Evolutionary conservation across 2,797 vertebrate species (phyloP), one percentile per base, ranked within the genome.

Genomic region (Dallia pectoralis): DNA sequence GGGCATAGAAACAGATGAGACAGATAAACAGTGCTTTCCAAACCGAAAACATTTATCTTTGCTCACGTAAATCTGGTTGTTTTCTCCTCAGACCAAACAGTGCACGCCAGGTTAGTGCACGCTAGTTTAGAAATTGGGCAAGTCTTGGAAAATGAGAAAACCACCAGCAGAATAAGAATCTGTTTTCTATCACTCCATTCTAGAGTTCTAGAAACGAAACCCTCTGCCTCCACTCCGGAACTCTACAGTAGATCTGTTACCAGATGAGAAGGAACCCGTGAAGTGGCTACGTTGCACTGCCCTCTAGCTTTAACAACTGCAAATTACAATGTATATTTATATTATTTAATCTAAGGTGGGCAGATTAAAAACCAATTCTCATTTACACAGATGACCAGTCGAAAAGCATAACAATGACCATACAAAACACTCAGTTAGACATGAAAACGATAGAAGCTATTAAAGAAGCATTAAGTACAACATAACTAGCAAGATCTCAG

Each of bases 251-350:
- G 29, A 64, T 18, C 29, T 33, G 27, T 27, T 62, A 30, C 59
- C 27, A 4, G 27, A 15, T 9, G 16, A 9, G 27, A 53, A 25
- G 53, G 27, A n/a, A 59, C 9, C n/a, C 1, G 33, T 68, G 22
- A 12, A 30, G 15, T n/a, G 33, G 19, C 14, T n/a, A 78, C 71
- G 19, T 29, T 25, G 0, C 82, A 78, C 88, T 87, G 87, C 87
- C 87, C 87, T 79, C 90, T 88, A 74, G 85, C 76, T 40, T 33
- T 27, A 66, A 74, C 5, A 72, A 33, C 5, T 30, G 18, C 12
- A 71, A 78, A 19, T 68, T 25, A 16, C 44, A 14, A 68, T 68
- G 40, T 7, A 11, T 44, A 44, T 44, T 44, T 44, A 40, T 44
- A 7, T 44, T 44, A 1, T 44, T 14, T 14, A 44, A 44, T 3